phyloP scores from a whole-genome alignment of 2,797 vertebrate genomes.

The Nyctibius grandis region DNA sequence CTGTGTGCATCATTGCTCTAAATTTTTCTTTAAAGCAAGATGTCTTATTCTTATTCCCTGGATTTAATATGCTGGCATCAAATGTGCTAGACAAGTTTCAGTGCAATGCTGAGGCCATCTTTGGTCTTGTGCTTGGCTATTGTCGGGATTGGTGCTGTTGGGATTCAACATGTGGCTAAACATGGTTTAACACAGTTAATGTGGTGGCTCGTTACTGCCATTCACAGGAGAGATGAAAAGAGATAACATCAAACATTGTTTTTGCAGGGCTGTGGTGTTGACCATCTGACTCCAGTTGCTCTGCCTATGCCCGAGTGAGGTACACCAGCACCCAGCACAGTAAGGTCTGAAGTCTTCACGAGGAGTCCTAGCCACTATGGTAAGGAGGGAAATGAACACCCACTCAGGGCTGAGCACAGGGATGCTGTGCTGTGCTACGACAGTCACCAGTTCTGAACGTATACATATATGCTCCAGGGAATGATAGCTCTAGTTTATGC shows the following conservation, averaged over 20 bases:
- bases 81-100: background rate
- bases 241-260: background rate
- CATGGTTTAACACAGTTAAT: rapidly evolving
- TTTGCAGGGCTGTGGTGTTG: background rate
- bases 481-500: background rate
- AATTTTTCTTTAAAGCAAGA: background rate
- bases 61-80: background rate
- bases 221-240: background rate
- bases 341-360: rapidly evolving
- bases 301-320: rapidly evolving
- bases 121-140: background rate
- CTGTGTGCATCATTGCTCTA: too few relatives aligned
- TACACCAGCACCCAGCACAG: background rate
- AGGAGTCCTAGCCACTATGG: background rate
- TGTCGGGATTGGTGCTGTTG: background rate
- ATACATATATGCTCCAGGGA: background rate
- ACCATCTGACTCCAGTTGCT: background rate
- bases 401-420: too few relatives aligned
- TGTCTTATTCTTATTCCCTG: background rate
- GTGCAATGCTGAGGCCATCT: background rate
- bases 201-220: background rate
- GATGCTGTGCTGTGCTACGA: background rate
- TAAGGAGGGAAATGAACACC: background rate
- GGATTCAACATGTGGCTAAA: background rate
- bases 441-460: background rate